Percentiles rank a stretch among this genome's conserved stretches.
These are phyloP conservation scores for Pristionchus japonicus DNA, from an alignment of 2,888 invertebrate species.

Conservation along the genomic window DNA sequence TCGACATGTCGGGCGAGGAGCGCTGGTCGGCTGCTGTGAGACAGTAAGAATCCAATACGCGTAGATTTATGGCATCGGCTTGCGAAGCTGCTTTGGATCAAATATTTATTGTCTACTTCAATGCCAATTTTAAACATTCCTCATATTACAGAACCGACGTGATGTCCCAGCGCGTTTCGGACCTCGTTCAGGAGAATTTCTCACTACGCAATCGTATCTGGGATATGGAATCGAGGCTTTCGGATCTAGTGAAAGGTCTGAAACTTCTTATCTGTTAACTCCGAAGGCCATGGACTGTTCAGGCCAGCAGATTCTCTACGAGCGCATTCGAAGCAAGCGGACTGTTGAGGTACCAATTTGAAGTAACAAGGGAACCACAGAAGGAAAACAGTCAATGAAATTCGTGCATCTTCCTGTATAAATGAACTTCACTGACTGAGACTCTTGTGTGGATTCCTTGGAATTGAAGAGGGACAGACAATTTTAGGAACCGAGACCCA, in stretches of 20 bases:
- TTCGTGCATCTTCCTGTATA: too few relatives aligned
- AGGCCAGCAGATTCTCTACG: constrained; percentile 30
- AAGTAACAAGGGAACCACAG: too few relatives aligned
- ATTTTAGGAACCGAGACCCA: background rate
- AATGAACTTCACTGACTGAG: too few relatives aligned
- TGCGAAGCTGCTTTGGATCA: too few relatives aligned
- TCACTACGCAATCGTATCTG: constrained; percentile 50
- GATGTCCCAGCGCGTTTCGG: constrained; percentile 58
- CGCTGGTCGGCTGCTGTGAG: constrained; percentile 49
- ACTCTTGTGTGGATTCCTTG: too few relatives aligned
- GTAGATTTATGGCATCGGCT: too few relatives aligned
- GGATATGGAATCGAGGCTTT: constrained; percentile 44
- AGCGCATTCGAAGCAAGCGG: background rate
- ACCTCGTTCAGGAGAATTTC: constrained; percentile 63
- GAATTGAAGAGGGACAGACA: too few relatives aligned
- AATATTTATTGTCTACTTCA: too few relatives aligned
- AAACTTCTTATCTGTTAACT: too few relatives aligned
- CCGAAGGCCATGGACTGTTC: background rate
- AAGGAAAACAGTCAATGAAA: too few relatives aligned
- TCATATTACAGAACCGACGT: constrained; percentile 54
- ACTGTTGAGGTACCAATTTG: background rate
- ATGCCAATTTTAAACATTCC: background rate
- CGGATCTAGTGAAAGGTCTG: constrained; percentile 24
- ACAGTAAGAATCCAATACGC: too few relatives aligned
- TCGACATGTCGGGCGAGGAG: constrained; percentile 64